Conservation (phyloP, 2,888 invertebrate genomes). For the Cataglyphis albicans region DNA sequence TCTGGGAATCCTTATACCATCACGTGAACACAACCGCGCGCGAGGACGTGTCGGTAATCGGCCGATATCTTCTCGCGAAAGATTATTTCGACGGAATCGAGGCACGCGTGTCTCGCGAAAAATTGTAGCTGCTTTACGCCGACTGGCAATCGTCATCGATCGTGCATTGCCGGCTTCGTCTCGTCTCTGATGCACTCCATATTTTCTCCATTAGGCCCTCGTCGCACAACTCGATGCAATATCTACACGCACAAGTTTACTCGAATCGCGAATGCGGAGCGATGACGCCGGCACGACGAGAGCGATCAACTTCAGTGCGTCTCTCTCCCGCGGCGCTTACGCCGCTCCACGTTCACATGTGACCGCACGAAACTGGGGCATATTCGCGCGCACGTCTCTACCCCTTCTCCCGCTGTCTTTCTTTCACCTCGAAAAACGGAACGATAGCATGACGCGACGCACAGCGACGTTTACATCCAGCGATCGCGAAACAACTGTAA, state of each 20-base stretch:
- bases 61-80: neutral
- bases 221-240: neutral
- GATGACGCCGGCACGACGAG: slow-evolving; percentile 14
- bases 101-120: neutral
- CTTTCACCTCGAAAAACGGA: neutral
- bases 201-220: neutral
- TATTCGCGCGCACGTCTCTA: slow-evolving; percentile 36
- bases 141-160: slow-evolving; percentile 22
- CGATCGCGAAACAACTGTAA: neutral
- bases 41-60: neutral
- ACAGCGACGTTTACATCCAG: neutral
- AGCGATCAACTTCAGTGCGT: slow-evolving; percentile 39
- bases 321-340: slow-evolving; percentile 52
- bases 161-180: slow-evolving; percentile 9
- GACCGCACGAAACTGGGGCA: slow-evolving; percentile 69
- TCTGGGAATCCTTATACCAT: slow-evolving; percentile 41
- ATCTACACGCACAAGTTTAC: neutral
- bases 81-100: neutral
- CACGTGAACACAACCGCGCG: slow-evolving; percentile 66
- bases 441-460: neutral
- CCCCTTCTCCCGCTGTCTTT: neutral
- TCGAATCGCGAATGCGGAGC: slow-evolving; percentile 9
- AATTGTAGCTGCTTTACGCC: slow-evolving; percentile 1
- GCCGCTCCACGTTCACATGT: slow-evolving; percentile 69
- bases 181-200: neutral